Evolutionary conservation across 2,113 vertebrate species (phyloP).

Genomic region (Perognathus longimembris): DNA sequence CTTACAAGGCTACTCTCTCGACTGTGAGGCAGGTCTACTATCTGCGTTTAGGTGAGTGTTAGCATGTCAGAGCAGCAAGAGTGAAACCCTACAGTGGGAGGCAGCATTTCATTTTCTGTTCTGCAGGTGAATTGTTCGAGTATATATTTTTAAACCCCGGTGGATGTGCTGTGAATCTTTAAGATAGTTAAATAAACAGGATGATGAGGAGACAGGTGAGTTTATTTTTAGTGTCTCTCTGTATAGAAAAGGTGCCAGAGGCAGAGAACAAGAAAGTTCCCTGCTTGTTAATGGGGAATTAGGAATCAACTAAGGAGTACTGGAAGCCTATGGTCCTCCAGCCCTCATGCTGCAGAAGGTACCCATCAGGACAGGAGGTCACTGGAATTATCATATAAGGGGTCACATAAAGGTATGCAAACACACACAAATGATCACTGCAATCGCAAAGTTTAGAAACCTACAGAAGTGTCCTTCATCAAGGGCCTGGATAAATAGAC

Average conservation of each 20-base stretch:
- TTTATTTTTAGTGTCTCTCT: constrained; percentile 74
- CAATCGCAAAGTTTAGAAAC: neutral
- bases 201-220: constrained; percentile 52
- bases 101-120: constrained; percentile 42
- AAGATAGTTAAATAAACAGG: constrained; percentile 76
- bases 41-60: neutral
- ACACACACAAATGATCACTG: neutral
- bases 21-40: neutral
- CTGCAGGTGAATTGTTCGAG: constrained; percentile 55
- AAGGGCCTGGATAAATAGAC: neutral
- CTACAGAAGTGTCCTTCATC: neutral
- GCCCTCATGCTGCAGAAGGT: neutral
- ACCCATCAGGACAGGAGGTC: neutral
- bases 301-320: neutral
- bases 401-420: neutral
- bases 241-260: constrained; percentile 29
- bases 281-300: neutral
- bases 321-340: neutral
- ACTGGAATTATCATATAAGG: neutral
- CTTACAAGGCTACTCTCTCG: neutral
- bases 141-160: constrained; percentile 73
- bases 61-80: neutral
- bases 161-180: constrained; percentile 61
- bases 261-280: constrained; percentile 49
- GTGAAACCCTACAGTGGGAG: neutral